Conservation (phyloP, 2,797 vertebrate species). For the Columba guinea region DNA sequence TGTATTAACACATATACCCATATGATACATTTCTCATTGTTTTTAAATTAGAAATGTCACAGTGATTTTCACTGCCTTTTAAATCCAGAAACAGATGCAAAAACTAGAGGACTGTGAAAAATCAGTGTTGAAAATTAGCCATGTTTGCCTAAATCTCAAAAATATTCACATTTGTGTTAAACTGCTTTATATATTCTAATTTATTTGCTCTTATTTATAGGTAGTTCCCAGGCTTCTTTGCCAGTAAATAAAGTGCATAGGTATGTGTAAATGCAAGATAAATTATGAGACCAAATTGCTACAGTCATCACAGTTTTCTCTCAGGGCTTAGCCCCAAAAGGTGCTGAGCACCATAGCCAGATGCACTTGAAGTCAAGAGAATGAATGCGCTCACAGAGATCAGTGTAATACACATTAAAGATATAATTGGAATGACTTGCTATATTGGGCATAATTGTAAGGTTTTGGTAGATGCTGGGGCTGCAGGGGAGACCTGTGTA, state of each 20-base stretch:
- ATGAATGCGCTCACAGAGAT: neutral
- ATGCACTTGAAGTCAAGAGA: neutral
- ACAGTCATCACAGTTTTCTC: neutral
- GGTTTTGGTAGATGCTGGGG: neutral
- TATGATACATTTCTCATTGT: neutral
- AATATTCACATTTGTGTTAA: neutral
- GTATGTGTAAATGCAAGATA: neutral
- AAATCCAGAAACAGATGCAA: slow-evolving; percentile 6
- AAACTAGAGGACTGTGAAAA: neutral
- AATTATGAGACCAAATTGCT: neutral
- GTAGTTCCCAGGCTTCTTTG: neutral
- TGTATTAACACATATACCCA: neutral
- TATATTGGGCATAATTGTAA: neutral
- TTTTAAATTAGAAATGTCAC: slow-evolving; percentile 12
- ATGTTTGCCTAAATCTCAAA: slow-evolving; percentile 8
- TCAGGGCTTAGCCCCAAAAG: neutral
- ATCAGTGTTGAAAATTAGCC: neutral
- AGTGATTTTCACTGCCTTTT: neutral
- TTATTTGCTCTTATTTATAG: slow-evolving; percentile 22
- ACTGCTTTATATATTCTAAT: slow-evolving; percentile 4
- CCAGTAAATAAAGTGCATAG: neutral
- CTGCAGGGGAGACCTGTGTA: neutral
- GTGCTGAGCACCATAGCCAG: neutral
- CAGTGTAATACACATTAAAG: neutral
- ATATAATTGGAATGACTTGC: neutral